Percentiles rank a stretch among this genome's conserved stretches.
Conservation (phyloP, 2,888 invertebrate species). For the Cancer borealis region DNA sequence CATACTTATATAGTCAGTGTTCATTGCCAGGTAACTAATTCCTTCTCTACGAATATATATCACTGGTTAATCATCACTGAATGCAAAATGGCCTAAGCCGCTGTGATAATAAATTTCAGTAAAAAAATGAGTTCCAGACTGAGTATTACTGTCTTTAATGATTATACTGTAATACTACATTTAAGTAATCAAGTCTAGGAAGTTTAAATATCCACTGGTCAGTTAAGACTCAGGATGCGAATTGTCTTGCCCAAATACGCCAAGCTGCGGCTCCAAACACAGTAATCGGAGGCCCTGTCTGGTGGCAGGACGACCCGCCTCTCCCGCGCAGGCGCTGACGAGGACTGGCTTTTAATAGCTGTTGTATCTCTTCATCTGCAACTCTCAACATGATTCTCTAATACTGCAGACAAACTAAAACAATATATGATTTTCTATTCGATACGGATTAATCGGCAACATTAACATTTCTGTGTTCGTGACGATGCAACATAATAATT, state of each 20-base stretch:
- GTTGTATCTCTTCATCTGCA: neutral
- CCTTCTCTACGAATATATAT: neutral
- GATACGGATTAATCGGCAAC: neutral
- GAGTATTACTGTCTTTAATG: neutral
- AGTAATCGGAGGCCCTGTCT: neutral
- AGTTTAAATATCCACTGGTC: neutral
- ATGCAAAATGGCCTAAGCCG: neutral
- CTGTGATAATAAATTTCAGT: neutral
- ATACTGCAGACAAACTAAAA: neutral
- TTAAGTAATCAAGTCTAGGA: neutral
- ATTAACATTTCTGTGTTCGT: neutral
- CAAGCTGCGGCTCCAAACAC: neutral
- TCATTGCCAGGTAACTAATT: neutral
- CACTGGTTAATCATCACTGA: neutral
- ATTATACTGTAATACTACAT: neutral
- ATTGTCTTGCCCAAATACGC: neutral
- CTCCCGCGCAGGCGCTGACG: neutral
- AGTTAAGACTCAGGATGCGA: neutral
- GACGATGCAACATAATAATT: constrained; percentile 9
- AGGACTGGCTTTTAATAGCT: neutral
- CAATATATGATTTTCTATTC: neutral
- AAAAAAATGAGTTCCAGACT: constrained; percentile 20
- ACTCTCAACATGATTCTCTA: constrained; percentile 8
- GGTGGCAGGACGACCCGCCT: constrained; percentile 2
- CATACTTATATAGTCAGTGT: neutral